phyloP scores from a whole-genome alignment of 1,140 invertebrate genomes.

The Octopus sinensis region DNA sequence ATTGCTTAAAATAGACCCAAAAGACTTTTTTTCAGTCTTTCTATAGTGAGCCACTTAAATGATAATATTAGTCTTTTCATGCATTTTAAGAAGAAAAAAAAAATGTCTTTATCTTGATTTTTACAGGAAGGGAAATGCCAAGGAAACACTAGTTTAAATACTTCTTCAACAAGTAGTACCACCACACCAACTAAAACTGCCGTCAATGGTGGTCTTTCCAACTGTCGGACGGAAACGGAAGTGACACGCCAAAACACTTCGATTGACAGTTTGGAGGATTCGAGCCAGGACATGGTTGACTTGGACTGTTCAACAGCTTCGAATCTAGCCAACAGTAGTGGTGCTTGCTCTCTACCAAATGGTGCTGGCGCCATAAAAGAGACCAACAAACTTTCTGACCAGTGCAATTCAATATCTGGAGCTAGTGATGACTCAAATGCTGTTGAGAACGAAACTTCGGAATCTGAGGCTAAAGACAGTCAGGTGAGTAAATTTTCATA shows the following conservation, averaged over 20 bases:
- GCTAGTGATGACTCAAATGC: background rate
- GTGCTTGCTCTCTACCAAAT: background rate
- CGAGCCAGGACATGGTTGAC: constrained; percentile 22
- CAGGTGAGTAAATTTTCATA: background rate
- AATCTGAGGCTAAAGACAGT: background rate
- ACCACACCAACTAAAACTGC: constrained; percentile 68
- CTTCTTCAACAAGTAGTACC: constrained; percentile 9
- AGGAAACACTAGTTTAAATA: background rate
- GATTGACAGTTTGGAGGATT: constrained; percentile 29
- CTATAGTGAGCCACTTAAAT: too few relatives aligned
- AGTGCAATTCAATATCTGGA: background rate
- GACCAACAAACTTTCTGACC: background rate
- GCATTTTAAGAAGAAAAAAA: too few relatives aligned
- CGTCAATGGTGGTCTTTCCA: constrained; percentile 70
- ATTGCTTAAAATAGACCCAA: too few relatives aligned
- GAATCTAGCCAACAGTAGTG: background rate
- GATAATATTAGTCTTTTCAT: too few relatives aligned
- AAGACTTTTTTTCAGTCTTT: too few relatives aligned
- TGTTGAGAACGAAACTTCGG: background rate
- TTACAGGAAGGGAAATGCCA: background rate
- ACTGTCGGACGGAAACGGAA: constrained; percentile 40
- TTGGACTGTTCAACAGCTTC: constrained; percentile 17
- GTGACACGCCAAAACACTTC: constrained; percentile 25
- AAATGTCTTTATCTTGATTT: background rate
- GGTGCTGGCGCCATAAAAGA: constrained; percentile 4